A percentile compares a stretch with the other conserved stretches of the same genome.
Evolutionary conservation across 2,797 vertebrate genomes (phyloP).

Genomic region (Peromyscus eremicus): DNA sequence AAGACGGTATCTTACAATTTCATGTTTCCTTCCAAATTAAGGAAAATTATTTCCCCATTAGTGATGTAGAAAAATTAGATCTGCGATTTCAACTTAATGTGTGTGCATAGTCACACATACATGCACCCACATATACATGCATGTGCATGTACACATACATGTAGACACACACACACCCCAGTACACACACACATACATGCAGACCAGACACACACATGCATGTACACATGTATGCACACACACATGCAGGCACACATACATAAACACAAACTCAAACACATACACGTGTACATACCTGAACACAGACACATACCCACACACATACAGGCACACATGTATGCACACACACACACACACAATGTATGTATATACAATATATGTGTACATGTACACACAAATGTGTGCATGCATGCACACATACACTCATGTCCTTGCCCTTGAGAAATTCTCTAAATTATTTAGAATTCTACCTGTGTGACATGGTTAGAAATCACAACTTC

Average conservation of each 20-base stretch:
- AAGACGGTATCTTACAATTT: background rate
- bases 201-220: background rate
- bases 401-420: background rate
- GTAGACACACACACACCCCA: background rate
- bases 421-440: background rate
- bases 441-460: conserved; percentile 5
- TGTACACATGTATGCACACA: background rate
- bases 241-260: background rate
- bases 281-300: background rate
- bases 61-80: conserved; percentile 30
- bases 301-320: background rate
- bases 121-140: background rate
- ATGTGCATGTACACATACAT: background rate
- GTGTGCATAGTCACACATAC: background rate
- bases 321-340: background rate
- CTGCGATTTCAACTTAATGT: background rate
- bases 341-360: too few relatives aligned
- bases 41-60: background rate
- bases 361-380: background rate
- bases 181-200: background rate
- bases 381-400: background rate
- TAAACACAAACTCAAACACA: background rate
- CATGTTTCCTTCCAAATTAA: conserved; percentile 16
- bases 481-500: background rate
- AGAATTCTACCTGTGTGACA: background rate